Evolutionary conservation across 2,113 vertebrate genomes (phyloP), one percentile per base, ranked within the genome.

Genomic region (Stigmatopora argus): DNA sequence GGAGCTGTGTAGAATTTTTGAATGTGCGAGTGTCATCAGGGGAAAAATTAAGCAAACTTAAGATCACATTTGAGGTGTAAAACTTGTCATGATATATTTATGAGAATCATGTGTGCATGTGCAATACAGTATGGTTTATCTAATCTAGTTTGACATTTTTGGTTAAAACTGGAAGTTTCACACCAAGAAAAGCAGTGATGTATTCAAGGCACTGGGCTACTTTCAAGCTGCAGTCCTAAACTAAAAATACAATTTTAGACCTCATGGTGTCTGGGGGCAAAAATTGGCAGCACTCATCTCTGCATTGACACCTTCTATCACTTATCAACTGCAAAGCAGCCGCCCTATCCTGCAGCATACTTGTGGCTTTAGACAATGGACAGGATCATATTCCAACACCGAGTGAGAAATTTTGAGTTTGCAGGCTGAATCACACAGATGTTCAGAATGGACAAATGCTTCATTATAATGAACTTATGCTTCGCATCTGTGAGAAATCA

Each of bases 181-280:
- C 46, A 48, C 46, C 14, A 48, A 48, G 14, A 21, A n/a, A 52
- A 21, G n/a, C n/a, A 10, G 9, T 19, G 26, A 31, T 31, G 53
- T 23, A 31, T 31, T 56, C 23, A 31, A 23, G 23, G 23, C 53
- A 56, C 12, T 14, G 26, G 23, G 53, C 31, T 56, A 1, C 53
- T 56, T 56, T 31, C 23, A 59, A 59, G 11, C 57, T 61, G 58
- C n/a, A 61, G 59, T 61, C 19, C 21, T 21, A 3, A 23, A 58
- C 77, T 80, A 83, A 82, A 77, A 83, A 80, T 78, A 85, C 70
- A 74, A n/a, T 23, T 66, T 59, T 71, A 66, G 64, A 65, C 60
- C 15, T 3, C 1, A 19, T 23, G 45, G 38, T 68, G 45, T 47
- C 73, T 67, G 23, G 12, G 23, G 35, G 67, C 72, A 72, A 71